Evolutionary conservation across 2,797 vertebrate genomes (phyloP), one percentile per base, ranked within the genome.

Genomic region (Clarias pachynema): DNA sequence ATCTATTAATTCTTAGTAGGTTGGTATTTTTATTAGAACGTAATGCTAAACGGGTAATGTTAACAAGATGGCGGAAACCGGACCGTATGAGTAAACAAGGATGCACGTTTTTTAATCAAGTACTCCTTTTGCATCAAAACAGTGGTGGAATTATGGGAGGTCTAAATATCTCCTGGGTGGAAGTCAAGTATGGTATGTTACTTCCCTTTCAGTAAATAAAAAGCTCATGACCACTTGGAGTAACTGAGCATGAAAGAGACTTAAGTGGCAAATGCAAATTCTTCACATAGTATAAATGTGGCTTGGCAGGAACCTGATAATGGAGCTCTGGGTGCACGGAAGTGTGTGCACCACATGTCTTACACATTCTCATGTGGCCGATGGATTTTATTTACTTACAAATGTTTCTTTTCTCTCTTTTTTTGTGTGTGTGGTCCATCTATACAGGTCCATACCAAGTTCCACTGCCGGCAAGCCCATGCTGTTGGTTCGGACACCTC

Each of bases 381-480:
- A 57, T 75, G 68, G 69, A 75, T 73, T 70, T 75, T 73, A 29
- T 59, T 79, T 75, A 56, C 56, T 63, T 75, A 72, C 70, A 72
- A 63, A 72, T 53, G 10, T 68, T 68, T 26, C 5, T n/a, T 56
- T 79, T 40, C 24, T 53, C 49, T 78, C 20, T 29, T 15, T 34
- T 44, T 82, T 9, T 40, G 31, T 24, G 12, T 37, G 53, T 66
- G 2, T 69, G 24, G 34, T 49, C 73, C 29, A 9, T 66, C 10
- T 44, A 1, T 44, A 44, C 88, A 99, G 98, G 98, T 99, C 84
- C 98, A 99, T 87, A 99, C 98, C 4, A 99, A 98, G 93, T 99
- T 98, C 87, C 97, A 98, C 93, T 98, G 97, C 91, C 96, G 96
- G 26, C 97, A 98, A 91, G 98, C 98, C 79, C 98, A 99, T 86